Evolutionary conservation across 64 coral and sea anemone genomes (phyloP), one percentile per base, ranked within the genome.

Genomic region (Hydrozoanthus tunicans): DNA sequence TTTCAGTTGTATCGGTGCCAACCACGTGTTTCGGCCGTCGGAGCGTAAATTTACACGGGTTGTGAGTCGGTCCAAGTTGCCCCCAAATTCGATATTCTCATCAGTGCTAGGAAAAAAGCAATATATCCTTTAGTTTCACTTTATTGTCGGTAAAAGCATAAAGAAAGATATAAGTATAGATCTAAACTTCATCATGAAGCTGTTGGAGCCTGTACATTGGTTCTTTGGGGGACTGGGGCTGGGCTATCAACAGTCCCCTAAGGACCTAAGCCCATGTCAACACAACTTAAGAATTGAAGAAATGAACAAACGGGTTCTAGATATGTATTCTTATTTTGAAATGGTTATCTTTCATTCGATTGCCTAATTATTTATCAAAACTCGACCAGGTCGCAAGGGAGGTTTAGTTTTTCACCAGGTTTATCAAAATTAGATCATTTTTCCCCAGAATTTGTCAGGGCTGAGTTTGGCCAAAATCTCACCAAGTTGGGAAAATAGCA

Each of bases 31-130:
- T 51, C 89, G 79, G 7, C 96, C 96, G 23, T 86, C 77, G 91
- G 84, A 6, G 51, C 86, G 89, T 14, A 99, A 77, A 61, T 85
- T 63, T 24, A 99, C 92, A 13, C 94, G 73, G 4, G 86, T 96
- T 62, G 85, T 94, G 2, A 99, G 73, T 9, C 94, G 82, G 73
- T 99, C 97, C 12, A 99, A 70, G 82, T 96, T 96, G n/a, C 97
- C 97, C 23, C 90, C 86, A 84, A 99, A 99, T n/a, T 92, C 88
- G 6, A 99, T 82, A 60, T 95, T 86, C 12, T 93, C 90, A 24
- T 99, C 97, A 57, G 97, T 94, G 62, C 97, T 99, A 66, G 58
- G 53, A 84, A 56, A 72, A 14, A 3, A 32, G 62, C 12, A 58
- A 52, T 8, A 79, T 2, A 81, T 51, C 4, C 6, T 43, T 9